Base-by-base conservation (phyloP, 2,113 vertebrate species). In the Actenoides hombroni region DNA sequence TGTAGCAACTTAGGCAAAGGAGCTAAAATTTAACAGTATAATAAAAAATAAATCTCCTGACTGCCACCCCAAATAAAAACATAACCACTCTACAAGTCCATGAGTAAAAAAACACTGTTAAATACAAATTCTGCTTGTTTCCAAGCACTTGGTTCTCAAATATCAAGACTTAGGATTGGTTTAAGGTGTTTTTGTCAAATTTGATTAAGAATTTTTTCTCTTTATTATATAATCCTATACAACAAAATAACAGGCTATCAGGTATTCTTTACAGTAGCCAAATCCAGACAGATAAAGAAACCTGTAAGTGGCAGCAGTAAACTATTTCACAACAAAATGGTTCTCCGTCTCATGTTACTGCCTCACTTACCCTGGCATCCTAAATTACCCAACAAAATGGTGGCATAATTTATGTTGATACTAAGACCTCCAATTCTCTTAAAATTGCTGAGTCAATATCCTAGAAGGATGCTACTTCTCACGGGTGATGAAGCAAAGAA, bases 401-500 rank as follows among this genome's bases (percentile, higher is more conserved):
- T 74, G 40, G 15, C 2, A 12, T 89, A 87, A 90, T 92, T 80
- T 85, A 94, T 68, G 16, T 69, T 54, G 40, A 39, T 81, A 31
- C 40, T 51, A 39, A 83, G 46, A 70, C 16, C 19, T 46, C 67
- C 57, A 70, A 40, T 23, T 46, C n/a, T n/a, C 42, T 65, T 83
- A 76, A 92, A 95, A 83, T 18, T 91, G 92, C 96, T 94, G 92
- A 97, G 81, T 85, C 88, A 87, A 48, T 29, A 77, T 83, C 51
- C 51, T 53, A 28, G 51, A 53, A 94, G 78, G 67, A 91, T 46
- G 53, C 54, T 88, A 56, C 91, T 96, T 80, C 86, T 97, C 88
- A 88, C 89, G 95, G 67, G 74, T 95, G 96, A 92, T 91, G 86
- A 91, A 70, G 89, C 94, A 95, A 97, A 95, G 67, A 92, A 76